phyloP scores from a whole-genome alignment of 1,140 invertebrate species.

The Pogonomyrmex barbatus region DNA sequence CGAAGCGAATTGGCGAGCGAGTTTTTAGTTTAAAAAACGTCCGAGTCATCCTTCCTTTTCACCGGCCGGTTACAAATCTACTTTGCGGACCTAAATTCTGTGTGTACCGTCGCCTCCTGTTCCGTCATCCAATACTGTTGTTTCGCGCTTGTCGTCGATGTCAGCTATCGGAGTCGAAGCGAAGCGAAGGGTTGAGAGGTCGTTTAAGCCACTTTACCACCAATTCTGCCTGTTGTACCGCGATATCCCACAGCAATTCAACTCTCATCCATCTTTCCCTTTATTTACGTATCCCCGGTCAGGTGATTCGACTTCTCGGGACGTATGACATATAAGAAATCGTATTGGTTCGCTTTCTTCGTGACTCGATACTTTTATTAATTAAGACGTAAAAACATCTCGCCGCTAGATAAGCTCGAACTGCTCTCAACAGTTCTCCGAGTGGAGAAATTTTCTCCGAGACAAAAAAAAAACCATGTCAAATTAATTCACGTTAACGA shows the following conservation, averaged over 20 bases:
- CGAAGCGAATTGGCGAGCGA: constrained; percentile 20
- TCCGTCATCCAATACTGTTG: constrained; percentile 36
- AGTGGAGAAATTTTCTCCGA: not conserved
- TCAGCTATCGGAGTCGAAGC: not conserved
- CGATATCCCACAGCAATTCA: not conserved
- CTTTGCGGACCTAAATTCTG: constrained; percentile 22
- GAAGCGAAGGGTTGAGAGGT: not conserved
- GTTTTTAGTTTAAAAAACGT: constrained; percentile 23
- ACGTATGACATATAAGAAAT: not conserved
- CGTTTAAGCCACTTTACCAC: constrained; percentile 19
- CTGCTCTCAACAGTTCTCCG: not conserved
- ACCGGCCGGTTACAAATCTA: constrained; percentile 15
- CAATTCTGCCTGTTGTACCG: not conserved
- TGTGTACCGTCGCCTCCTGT: not conserved
- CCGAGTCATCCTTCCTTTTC: constrained; percentile 30
- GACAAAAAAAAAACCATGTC: not conserved
- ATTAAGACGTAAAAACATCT: not conserved
- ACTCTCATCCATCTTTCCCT: not conserved
- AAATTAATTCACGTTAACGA: constrained; percentile 9
- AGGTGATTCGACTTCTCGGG: not conserved
- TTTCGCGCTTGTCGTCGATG: not conserved
- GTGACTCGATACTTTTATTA: not conserved
- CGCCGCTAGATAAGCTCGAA: not conserved
- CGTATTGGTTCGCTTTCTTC: not conserved
- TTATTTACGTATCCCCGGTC: not conserved